Conservation (phyloP, 2,797 vertebrate species). For the Orientallactaga sibirica region DNA sequence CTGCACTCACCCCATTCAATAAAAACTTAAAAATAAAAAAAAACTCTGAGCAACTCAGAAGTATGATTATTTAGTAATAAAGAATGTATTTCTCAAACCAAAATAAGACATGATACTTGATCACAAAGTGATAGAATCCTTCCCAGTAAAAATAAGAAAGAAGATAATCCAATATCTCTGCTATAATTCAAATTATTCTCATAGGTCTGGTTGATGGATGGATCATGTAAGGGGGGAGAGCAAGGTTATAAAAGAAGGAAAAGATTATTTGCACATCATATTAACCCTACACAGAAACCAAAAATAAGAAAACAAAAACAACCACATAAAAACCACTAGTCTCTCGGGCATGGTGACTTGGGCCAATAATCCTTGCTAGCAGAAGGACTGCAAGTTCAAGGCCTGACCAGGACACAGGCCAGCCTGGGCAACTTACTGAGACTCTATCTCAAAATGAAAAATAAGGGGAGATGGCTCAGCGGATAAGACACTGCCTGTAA, state of each 20-base stretch:
- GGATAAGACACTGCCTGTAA: no score
- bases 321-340: background rate
- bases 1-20: slow-evolving; percentile 36
- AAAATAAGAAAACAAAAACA: slow-evolving; percentile 43
- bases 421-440: background rate
- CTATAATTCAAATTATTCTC: slow-evolving; percentile 32
- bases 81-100: slow-evolving; percentile 28
- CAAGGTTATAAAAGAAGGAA: background rate
- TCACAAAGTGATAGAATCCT: slow-evolving; percentile 44
- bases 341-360: background rate
- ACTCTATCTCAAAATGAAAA: background rate
- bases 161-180: slow-evolving; percentile 41
- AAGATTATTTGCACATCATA: slow-evolving; percentile 6
- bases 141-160: slow-evolving; percentile 55
- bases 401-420: background rate
- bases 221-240: background rate
- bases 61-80: slow-evolving; percentile 54
- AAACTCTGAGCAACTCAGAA: slow-evolving; percentile 40
- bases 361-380: background rate
- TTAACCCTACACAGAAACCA: background rate
- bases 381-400: background rate
- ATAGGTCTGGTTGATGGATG: background rate
- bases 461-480: no score
- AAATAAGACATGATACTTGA: slow-evolving; percentile 64
- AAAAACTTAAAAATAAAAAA: slow-evolving; percentile 1